Evolutionary conservation across 2,888 invertebrate species (phyloP), one percentile per base, ranked within the genome.

Genomic region (Stenotaenia linearis): DNA sequence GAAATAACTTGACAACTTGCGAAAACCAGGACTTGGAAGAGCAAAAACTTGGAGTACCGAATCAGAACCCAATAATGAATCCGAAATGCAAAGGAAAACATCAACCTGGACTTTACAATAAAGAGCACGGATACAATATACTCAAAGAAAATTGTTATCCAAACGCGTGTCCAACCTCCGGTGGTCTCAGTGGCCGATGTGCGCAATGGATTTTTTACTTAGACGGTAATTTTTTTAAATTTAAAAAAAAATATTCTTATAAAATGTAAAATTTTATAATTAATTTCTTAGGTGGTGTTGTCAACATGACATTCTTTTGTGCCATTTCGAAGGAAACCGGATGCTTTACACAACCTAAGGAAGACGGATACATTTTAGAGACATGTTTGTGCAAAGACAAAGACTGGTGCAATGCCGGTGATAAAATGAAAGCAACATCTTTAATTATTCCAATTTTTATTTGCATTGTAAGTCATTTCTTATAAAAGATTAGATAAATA

Each of bases 291-390:
- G 78, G 78, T 61, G 32, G 15, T 21, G 35, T 79, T 12, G 7
- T 35, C 4, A 79, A 79, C 40, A 75, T 15, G 25, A 74, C 79
- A 18, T 30, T 79, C 12, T 79, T 79, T 28, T 79, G 79, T 15
- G 79, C 35, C 23, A 32, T 75, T 37, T 69, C 79, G 1, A 23
- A 15, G 5, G 79, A 79, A 35, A 75, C 9, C 21, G 79, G 74
- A 15, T 79, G 79, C 25, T 79, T 37, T n/a, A 75, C 74, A 9
- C 74, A 79, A 23, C 12, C 7, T 0, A 15, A 32, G 21, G 50
- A 23, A 18, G 40, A 25, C 15, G 79, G 79, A 2, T 79, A 37
- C 40, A 35, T 40, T 1, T 74, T 35, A 35, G 79, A 79, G 40
- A 23, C 35, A 15, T 79, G 79, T 75, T 28, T 79, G 9, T 79